Base-by-base conservation (phyloP, 2,113 vertebrate genomes). In the Neofelis nebulosa region DNA sequence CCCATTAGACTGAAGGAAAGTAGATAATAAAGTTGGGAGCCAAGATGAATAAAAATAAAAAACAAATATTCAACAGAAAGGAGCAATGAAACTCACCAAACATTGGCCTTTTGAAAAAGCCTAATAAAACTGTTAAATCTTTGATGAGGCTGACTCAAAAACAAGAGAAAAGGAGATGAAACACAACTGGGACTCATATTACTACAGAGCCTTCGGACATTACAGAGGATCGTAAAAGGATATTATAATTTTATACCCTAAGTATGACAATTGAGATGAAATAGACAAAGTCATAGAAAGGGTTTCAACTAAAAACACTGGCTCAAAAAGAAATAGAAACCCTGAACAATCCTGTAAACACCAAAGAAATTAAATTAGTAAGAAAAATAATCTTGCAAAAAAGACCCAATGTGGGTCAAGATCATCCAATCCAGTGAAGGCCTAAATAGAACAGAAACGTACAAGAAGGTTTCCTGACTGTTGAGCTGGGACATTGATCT, bases 31-130 rank as follows among this genome's bases (percentile, higher is more conserved):
- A 52, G 4, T 11, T 23, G 86, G 36, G 25, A 55, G 36, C 18
- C 82, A 61, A 94, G 63, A 45, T 81, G 19, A 81, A 91, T 45
- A 81, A 94, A 36, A 31, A 31, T 74, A 31, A 90, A 95, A 95
- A 89, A 33, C 55, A 74, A 84, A 38, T 65, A 18, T 9, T 5
- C 5, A 79, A 52, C 41, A 71, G 41, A 74, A 83, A 93, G 41
- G 14, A 27, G 52, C 7, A 71, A 71, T 23, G 7, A 9, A 50
- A n/a, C 10, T 23, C 19, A n/a, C 2, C 50, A n/a, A 71, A 71
- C 55, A 71, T 6, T 38, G 4, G 45, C 16, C 83, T 14, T 63
- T 11, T 48, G 18, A 23, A 74, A 68, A 88, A 66, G 9, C 33
- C 23, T 86, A 68, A 25, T 12, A 69, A 48, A 57, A 68, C 27